Base-by-base conservation (phyloP, 1,140 invertebrate species). In the Diabrotica undecimpunctata region DNA sequence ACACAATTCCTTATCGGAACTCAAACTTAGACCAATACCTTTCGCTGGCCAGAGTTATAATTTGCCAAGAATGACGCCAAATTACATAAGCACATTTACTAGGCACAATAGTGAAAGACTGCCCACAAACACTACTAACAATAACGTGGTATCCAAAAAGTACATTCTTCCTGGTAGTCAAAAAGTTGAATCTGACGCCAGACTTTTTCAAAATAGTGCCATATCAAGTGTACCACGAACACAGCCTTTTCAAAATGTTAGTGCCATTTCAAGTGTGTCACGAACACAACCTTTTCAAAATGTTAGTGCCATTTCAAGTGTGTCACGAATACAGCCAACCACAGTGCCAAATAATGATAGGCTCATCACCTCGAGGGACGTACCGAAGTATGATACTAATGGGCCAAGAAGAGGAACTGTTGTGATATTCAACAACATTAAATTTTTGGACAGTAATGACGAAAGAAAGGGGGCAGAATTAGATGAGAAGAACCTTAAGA, bases 401-500 rank as follows among this genome's bases (percentile, higher is more conserved):
- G 52, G 61, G 4, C 54, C 36, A 54, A 54, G 54, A 36, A 62
- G 52, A 66, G 86, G 86, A 10, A 79, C 82, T 12, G 79, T 85
- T 46, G 75, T 87, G 10, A 79, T 87, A 53, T 82, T 87, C 37
- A 85, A 85, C 56, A 86, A 83, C 62, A 82, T 84, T 2, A 70
- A 80, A 53, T 84, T 83, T 41, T 52, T 59, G 38, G 54, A 75
- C 36, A 13, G 72, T 0, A 65, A 70, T 8, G 51, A 66, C 13
- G 69, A 66, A 9, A 79, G 86, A 54, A 66, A 66, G 0, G 82
- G 84, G 2, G 84, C 84, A 5, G 68, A 79, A 52, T 54, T 77
- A 0, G 86, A 88, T 66, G 74, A 81, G 56, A 50, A 69, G 8
- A 83, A 85, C 70, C 69, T 87, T 6, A 72, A 75, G 7, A 57